Percentiles rank a stretch among this genome's conserved stretches.
phyloP scores from a whole-genome alignment of 1,140 invertebrate genomes.

The Monochamus saltuarius region DNA sequence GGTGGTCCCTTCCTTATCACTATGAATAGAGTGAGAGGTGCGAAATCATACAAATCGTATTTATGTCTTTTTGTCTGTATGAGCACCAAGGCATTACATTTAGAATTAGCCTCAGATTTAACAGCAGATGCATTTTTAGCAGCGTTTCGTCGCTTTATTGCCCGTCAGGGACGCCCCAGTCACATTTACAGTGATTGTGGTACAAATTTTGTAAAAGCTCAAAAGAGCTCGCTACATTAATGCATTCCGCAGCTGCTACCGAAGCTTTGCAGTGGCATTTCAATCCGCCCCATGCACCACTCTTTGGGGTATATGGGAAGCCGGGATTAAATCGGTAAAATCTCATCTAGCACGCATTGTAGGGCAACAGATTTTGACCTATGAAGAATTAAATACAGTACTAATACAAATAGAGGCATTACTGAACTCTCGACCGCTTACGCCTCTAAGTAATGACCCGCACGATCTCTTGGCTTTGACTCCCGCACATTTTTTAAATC shows the following conservation, averaged over 20 bases:
- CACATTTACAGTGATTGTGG: constrained; percentile 38
- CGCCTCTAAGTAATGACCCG: constrained; percentile 39
- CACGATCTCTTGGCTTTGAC: constrained; percentile 43
- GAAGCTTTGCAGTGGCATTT: constrained; percentile 15
- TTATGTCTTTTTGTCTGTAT: constrained; percentile 14
- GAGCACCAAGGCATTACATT: constrained; percentile 34
- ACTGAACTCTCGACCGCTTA: constrained; percentile 42
- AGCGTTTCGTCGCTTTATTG: constrained; percentile 42
- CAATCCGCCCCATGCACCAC: not conserved
- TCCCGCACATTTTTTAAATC: constrained; percentile 36
- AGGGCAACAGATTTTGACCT: constrained; percentile 32
- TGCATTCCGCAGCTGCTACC: not conserved
- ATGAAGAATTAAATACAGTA: constrained; percentile 42
- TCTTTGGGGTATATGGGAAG: constrained; percentile 54
- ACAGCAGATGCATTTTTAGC: constrained; percentile 41
- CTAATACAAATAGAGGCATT: constrained; percentile 39
- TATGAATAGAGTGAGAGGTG: not conserved
- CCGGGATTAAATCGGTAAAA: constrained; percentile 49
- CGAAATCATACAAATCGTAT: constrained; percentile 4
- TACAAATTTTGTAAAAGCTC: constrained; percentile 38
- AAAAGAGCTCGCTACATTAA: constrained; percentile 16
- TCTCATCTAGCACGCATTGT: constrained; percentile 41
- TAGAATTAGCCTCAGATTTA: constrained; percentile 42
- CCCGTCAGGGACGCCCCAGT: constrained; percentile 30
- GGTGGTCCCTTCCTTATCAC: constrained; percentile 13